Evolutionary conservation across 2,797 vertebrate genomes (phyloP).

Genomic region (Alauda arvensis): DNA sequence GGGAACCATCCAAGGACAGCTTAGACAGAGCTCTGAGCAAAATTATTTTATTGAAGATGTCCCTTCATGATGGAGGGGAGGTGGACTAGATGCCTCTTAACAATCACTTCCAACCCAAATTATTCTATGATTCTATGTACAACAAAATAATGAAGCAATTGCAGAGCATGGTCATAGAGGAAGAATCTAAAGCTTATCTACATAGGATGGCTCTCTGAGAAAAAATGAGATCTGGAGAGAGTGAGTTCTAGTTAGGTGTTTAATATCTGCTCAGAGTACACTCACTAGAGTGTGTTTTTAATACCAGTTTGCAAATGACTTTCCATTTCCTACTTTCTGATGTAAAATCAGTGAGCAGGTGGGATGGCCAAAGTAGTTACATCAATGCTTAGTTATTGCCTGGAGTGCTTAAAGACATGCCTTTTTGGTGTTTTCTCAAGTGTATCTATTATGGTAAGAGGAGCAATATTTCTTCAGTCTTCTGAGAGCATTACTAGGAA

Average conservation of each 20-base stretch:
- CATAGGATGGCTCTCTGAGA: not conserved
- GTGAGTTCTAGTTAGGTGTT: not conserved
- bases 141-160: not conserved
- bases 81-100: not conserved
- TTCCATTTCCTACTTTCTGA: not conserved
- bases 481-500: not conserved
- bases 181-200: not conserved
- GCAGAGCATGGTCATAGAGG: not conserved
- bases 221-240: not conserved
- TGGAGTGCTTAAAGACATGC: not conserved
- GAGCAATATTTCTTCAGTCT: slow-evolving; percentile 4
- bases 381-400: not conserved
- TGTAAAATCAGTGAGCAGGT: not conserved
- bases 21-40: not conserved
- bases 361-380: not conserved
- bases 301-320: not conserved
- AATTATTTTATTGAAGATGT: not conserved
- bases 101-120: not conserved
- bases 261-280: not conserved
- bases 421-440: not conserved
- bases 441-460: not conserved
- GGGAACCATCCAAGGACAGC: not conserved
- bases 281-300: not conserved
- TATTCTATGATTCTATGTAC: not conserved
- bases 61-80: not conserved